These are phyloP conservation scores for Emmelina monodactyla DNA, from an alignment of 2,888 invertebrate species.

Conservation along the genomic window DNA sequence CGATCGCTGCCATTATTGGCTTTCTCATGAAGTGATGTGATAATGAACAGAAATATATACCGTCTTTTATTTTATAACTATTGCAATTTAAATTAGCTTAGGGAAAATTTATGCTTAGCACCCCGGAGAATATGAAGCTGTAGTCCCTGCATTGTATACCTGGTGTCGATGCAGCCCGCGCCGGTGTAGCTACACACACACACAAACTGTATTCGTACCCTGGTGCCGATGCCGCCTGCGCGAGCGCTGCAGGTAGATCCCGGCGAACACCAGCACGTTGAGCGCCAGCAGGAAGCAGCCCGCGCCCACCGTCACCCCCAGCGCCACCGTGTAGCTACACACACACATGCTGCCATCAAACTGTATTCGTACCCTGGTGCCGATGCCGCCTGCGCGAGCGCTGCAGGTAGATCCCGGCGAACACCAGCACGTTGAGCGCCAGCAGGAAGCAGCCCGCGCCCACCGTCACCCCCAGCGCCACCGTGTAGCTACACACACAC, in stretches of 20 bases:
- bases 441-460: slow-evolving; percentile 77
- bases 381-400: slow-evolving; percentile 59
- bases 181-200: no score
- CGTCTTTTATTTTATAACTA: no score
- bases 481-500: slow-evolving; percentile 69
- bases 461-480: slow-evolving; percentile 79
- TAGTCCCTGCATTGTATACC: no score
- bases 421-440: slow-evolving; percentile 76
- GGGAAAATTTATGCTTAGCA: no score
- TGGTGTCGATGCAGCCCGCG: no score
- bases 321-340: slow-evolving; percentile 75
- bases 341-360: not conserved
- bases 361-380: slow-evolving; percentile 13
- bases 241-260: slow-evolving; percentile 77
- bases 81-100: no score
- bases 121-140: no score
- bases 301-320: slow-evolving; percentile 79
- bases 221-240: slow-evolving; percentile 34
- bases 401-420: slow-evolving; percentile 79
- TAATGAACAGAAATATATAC: no score
- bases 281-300: slow-evolving; percentile 75
- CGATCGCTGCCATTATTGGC: no score
- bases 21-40: no score
- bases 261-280: slow-evolving; percentile 79
- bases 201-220: no score